phyloP scores from a whole-genome alignment of 2,888 invertebrate species.

The Mesochorus sp. region DNA sequence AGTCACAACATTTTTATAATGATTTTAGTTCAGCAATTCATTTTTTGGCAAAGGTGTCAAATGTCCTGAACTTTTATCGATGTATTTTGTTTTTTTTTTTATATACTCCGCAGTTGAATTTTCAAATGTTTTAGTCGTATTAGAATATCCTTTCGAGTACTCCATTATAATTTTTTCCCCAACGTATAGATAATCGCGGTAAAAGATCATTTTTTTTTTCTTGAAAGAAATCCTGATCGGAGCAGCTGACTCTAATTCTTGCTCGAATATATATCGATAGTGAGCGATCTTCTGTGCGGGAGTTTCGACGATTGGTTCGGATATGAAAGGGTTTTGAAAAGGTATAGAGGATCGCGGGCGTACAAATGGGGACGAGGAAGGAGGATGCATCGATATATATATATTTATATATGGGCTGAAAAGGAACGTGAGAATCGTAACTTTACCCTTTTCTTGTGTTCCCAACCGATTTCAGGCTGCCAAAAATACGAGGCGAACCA shows the following conservation, averaged over 20 bases:
- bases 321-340: background rate
- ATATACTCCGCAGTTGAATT: too few relatives aligned
- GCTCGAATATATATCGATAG: too few relatives aligned
- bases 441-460: constrained; percentile 70
- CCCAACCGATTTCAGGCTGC: constrained; percentile 27
- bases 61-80: too few relatives aligned
- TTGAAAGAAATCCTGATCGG: background rate
- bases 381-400: background rate
- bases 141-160: too few relatives aligned
- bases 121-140: too few relatives aligned
- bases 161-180: background rate
- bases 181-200: too few relatives aligned
- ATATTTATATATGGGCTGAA: constrained; percentile 22
- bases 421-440: constrained; percentile 67
- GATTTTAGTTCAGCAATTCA: too few relatives aligned
- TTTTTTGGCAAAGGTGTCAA: too few relatives aligned
- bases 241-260: constrained; percentile 19
- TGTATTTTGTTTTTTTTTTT: too few relatives aligned
- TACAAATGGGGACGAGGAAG: background rate
- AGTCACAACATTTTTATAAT: too few relatives aligned
- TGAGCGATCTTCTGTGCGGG: constrained; percentile 28
- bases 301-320: constrained; percentile 25
- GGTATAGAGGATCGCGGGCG: background rate
- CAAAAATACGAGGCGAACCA: background rate
- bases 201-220: background rate